These are phyloP conservation scores for Felis catus DNA, from an alignment of 2,113 vertebrate species.

Conservation along the genomic window DNA sequence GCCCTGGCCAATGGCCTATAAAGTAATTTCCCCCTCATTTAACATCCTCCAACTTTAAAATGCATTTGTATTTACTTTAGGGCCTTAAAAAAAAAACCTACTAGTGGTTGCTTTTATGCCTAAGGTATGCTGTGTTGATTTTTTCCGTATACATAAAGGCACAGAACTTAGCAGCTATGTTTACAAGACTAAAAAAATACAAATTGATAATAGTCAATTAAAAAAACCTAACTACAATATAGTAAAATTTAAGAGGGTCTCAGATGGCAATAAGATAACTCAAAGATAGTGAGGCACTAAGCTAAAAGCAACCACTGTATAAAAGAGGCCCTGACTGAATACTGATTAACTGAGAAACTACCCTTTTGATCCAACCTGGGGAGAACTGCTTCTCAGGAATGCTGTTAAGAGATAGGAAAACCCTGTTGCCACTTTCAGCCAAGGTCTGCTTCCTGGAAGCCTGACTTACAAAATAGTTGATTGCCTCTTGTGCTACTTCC, in stretches of 20 bases:
- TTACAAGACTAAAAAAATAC: slow-evolving; percentile 53
- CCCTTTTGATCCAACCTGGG: background rate
- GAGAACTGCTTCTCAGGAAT: background rate
- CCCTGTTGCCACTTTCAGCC: background rate
- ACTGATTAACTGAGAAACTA: background rate
- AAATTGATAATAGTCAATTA: slow-evolving; percentile 49
- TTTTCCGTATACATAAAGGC: slow-evolving; percentile 24
- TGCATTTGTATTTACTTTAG: slow-evolving; percentile 57
- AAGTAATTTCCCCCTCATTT: slow-evolving; percentile 72
- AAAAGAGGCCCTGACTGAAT: slow-evolving; percentile 10
- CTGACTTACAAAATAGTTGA: slow-evolving; percentile 36
- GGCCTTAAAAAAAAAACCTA: slow-evolving; percentile 29
- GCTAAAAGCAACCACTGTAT: slow-evolving; percentile 3
- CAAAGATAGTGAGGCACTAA: slow-evolving; percentile 46
- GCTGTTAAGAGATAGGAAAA: background rate
- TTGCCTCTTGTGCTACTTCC: background rate
- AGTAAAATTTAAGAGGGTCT: slow-evolving; percentile 44
- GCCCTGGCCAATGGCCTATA: slow-evolving; percentile 58
- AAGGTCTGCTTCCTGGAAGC: slow-evolving; percentile 43
- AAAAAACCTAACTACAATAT: slow-evolving; percentile 34
- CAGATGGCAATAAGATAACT: slow-evolving; percentile 12
- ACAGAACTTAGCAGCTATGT: slow-evolving; percentile 21
- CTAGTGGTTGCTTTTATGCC: background rate
- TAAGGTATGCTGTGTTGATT: slow-evolving; percentile 6
- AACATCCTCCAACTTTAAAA: slow-evolving; percentile 59